A percentile compares a stretch with the other conserved stretches of the same genome.
phyloP scores from a whole-genome alignment of 2,797 vertebrate genomes.

The Botia kubotai region DNA sequence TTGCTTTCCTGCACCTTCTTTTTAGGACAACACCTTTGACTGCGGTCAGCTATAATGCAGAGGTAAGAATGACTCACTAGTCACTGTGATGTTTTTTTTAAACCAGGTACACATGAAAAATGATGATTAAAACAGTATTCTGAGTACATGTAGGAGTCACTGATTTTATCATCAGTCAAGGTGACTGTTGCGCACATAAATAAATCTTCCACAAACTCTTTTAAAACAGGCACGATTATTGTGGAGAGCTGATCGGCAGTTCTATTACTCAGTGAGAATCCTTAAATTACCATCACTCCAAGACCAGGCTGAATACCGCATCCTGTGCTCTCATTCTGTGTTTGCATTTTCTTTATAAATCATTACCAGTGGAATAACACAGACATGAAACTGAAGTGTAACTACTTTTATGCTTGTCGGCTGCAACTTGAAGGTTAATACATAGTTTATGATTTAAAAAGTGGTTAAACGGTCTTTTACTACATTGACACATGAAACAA shows the following conservation, averaged over 20 bases:
- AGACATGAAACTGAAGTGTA: background rate
- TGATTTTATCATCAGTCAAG: constrained; percentile 6
- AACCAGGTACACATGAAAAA: background rate
- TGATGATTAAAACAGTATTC: background rate
- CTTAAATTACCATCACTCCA: constrained; percentile 31
- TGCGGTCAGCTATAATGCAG: constrained; percentile 5
- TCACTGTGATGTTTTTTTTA: background rate
- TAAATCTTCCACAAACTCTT: background rate
- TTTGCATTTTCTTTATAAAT: constrained; percentile 35
- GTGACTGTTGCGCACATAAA: constrained; percentile 3
- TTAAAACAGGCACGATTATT: constrained; percentile 1
- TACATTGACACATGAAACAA: background rate
- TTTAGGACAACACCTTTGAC: constrained; percentile 23
- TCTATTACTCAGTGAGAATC: constrained; percentile 32
- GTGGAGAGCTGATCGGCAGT: constrained; percentile 9
- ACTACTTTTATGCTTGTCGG: background rate
- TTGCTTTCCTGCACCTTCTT: background rate
- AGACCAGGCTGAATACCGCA: constrained; percentile 6
- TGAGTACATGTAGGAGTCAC: background rate
- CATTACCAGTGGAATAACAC: constrained; percentile 4
- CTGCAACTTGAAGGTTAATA: constrained; percentile 13
- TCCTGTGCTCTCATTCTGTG: constrained; percentile 16
- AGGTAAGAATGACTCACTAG: constrained; percentile 7
- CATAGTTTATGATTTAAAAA: background rate
- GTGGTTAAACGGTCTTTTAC: constrained; percentile 13